Evolutionary conservation across 1,140 invertebrate genomes (phyloP).

Genomic region (Linepithema humile): DNA sequence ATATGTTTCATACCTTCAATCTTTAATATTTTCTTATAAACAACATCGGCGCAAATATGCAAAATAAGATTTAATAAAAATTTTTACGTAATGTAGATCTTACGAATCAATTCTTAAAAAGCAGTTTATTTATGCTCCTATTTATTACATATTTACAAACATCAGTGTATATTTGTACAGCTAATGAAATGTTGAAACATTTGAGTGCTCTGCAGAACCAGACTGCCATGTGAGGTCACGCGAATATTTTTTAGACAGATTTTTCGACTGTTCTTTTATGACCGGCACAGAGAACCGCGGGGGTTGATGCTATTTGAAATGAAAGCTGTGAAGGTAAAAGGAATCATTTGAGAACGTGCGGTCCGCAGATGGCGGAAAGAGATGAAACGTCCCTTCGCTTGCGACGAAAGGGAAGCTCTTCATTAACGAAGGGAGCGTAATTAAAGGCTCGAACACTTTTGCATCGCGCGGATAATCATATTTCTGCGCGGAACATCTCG

Average conservation of each 20-base stretch:
- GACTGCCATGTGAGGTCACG: neutral
- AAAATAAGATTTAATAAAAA: too few species aligned
- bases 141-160: neutral
- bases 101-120: neutral
- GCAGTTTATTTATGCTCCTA: neutral
- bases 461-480: conserved; percentile 26
- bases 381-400: conserved; percentile 11
- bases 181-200: neutral
- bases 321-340: neutral
- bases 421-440: conserved; percentile 46
- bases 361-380: neutral
- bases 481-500: conserved; percentile 11
- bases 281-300: neutral
- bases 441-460: conserved; percentile 41
- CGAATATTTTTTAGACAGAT: too few species aligned
- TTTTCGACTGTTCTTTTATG: conserved; percentile 14
- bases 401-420: neutral
- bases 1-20: too few species aligned
- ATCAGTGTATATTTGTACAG: neutral
- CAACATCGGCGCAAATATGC: too few species aligned
- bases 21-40: too few species aligned
- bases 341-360: neutral
- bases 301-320: neutral
- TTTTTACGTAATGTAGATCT: too few species aligned
- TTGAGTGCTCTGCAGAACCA: neutral